phyloP scores from a whole-genome alignment of 2,888 invertebrate genomes.

The Mactromeris polynyma region DNA sequence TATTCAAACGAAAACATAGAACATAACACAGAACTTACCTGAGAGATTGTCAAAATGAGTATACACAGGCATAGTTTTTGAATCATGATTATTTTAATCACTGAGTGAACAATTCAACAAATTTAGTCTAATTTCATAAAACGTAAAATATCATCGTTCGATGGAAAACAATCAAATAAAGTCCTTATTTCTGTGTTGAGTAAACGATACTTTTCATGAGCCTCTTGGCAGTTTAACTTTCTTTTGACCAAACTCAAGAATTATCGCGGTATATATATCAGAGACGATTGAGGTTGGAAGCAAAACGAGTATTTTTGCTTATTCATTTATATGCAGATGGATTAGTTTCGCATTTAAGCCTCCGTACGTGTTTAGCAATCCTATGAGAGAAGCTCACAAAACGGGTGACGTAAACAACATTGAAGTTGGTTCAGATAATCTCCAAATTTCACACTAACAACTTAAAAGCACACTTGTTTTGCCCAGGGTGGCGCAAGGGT shows the following conservation, averaged over 20 bases:
- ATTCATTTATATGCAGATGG: no score
- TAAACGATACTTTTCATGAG: neutral
- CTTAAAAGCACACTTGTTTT: neutral
- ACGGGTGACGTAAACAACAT: neutral
- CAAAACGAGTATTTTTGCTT: no score
- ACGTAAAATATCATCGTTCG: neutral
- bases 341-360: no score
- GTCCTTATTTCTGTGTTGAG: neutral
- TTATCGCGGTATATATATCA: neutral
- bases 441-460: neutral
- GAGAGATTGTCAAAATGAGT: slow-evolving; percentile 23
- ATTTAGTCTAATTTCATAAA: neutral
- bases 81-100: neutral
- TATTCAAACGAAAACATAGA: neutral
- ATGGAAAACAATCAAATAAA: neutral
- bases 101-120: neutral
- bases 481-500: neutral
- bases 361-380: neutral
- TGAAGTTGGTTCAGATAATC: neutral
- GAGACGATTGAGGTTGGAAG: neutral
- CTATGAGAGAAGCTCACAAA: neutral
- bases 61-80: slow-evolving; percentile 15
- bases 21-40: neutral
- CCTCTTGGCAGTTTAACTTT: neutral
- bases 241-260: neutral